Base-by-base conservation (phyloP, 2,797 vertebrate species). In the Ceryle rudis region DNA sequence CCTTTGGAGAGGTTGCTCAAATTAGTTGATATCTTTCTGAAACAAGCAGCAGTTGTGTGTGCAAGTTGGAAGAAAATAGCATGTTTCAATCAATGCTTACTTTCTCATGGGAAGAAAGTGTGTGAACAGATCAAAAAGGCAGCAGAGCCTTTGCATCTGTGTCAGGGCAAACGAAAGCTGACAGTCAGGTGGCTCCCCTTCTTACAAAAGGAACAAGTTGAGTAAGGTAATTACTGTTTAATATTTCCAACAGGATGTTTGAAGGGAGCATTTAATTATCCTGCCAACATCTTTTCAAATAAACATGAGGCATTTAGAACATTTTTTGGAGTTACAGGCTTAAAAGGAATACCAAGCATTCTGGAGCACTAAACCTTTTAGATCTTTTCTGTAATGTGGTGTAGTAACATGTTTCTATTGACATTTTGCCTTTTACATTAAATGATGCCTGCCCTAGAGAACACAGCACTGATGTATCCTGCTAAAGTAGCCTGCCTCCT, bases 21-120 rank as follows among this genome's bases (percentile, higher is more conserved):
- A 97, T 98, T 96, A 92, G 97, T 96, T 81, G 95, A 94, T 94
- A 88, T 97, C 94, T 97, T 95, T 95, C 95, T 97, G 97, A 97
- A 98, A 98, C 98, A 97, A 97, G 97, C 98, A 98, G 95, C 97
- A 96, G 97, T 97, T 98, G 97, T 97, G 97, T 98, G 97, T 95
- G 88, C 67, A 97, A 98, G 93, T 81, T 44, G 69, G 95, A 94
- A 96, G 95, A 96, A 97, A 97, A 94, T 93, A 94, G 90, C n/a
- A 12, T 47, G 28, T 97, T 97, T 97, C 97, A 96, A 89, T 97
- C 95, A 96, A 14, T 89, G 86, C 94, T 95, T 95, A 96, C 97
- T 98, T 98, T 98, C 98, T 98, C 98, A 98, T 98, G 98, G 98
- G 98, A 98, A 98, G 98, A 91, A 74, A 95, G 93, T 92, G 89